Evolutionary conservation across 2,888 invertebrate species (phyloP).

Genomic region (Ochropleura plecta): DNA sequence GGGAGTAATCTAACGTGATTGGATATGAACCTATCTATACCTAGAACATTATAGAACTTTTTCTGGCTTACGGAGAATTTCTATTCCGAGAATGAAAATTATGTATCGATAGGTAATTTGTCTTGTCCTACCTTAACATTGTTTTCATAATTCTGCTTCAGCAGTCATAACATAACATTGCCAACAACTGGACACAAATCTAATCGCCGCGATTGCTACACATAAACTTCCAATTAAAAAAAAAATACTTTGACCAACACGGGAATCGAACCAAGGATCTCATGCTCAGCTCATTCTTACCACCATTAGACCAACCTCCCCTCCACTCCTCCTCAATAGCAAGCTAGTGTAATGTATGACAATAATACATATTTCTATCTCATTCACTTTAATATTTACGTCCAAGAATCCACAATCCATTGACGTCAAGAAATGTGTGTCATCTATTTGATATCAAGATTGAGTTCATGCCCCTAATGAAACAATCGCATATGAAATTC

Average conservation of each 20-base stretch:
- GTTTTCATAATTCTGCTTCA: neutral
- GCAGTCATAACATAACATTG: neutral
- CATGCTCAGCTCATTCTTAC: too few species aligned
- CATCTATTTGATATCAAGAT: slow-evolving; percentile 48
- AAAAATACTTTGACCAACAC: too few species aligned
- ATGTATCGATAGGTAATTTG: too few species aligned
- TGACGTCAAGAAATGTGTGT: slow-evolving; percentile 30
- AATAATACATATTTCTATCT: neutral
- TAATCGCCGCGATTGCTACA: too few species aligned
- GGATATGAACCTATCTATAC: slow-evolving; percentile 7
- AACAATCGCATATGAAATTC: slow-evolving; percentile 81
- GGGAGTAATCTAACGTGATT: slow-evolving; percentile 24
- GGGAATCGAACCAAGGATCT: too few species aligned
- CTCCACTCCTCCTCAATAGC: too few species aligned
- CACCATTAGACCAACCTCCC: too few species aligned
- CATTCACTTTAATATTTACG: slow-evolving; percentile 8
- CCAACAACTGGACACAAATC: too few species aligned
- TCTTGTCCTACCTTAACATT: neutral
- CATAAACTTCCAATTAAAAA: too few species aligned
- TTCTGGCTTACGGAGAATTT: neutral
- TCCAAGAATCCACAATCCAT: slow-evolving; percentile 19
- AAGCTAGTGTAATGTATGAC: too few species aligned
- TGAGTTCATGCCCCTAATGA: slow-evolving; percentile 62
- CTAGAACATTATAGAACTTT: slow-evolving; percentile 6
- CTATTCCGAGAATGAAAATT: slow-evolving; percentile 1